These are phyloP conservation scores for Stichodactyla helianthus DNA, from an alignment of 64 coral and sea anemone species.

Conservation along the genomic window DNA sequence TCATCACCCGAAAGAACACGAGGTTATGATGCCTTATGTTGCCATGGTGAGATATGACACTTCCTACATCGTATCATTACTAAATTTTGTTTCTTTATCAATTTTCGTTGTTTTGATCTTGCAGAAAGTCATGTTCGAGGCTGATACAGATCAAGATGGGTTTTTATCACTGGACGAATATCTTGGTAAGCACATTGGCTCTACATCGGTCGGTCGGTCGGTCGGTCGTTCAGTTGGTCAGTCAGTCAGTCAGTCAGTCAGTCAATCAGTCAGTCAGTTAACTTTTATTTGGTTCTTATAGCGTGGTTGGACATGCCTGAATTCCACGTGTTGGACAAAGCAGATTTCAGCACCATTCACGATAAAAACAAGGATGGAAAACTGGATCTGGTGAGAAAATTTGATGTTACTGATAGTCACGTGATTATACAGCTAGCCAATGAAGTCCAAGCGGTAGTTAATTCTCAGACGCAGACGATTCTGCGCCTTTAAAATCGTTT, in stretches of 20 bases:
- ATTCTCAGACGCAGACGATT: no score
- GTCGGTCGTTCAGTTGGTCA: background rate
- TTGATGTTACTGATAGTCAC: no score
- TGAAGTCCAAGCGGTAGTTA: no score
- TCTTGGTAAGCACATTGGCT: slow-evolving; percentile 40
- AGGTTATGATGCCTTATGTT: slow-evolving; percentile 75
- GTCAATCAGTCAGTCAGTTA: no score
- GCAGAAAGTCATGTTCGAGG: slow-evolving; percentile 66
- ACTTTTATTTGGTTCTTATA: slow-evolving; percentile 9
- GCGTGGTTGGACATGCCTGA: slow-evolving; percentile 64
- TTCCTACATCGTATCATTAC: background rate
- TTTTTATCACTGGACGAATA: slow-evolving; percentile 74
- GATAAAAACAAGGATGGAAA: slow-evolving; percentile 79
- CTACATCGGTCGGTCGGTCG: background rate
- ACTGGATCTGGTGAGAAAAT: slow-evolving; percentile 54
- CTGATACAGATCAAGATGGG: slow-evolving; percentile 78
- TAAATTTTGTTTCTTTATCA: background rate
- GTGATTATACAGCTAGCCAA: no score
- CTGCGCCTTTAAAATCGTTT: no score
- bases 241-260: background rate
- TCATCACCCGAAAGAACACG: slow-evolving; percentile 85
- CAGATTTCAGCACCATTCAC: slow-evolving; percentile 59
- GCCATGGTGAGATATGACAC: slow-evolving; percentile 63
- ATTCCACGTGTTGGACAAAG: slow-evolving; percentile 46
- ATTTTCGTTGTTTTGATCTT: background rate